Conservation (phyloP, 1,140 invertebrate genomes). For the Sinella curviseta region DNA sequence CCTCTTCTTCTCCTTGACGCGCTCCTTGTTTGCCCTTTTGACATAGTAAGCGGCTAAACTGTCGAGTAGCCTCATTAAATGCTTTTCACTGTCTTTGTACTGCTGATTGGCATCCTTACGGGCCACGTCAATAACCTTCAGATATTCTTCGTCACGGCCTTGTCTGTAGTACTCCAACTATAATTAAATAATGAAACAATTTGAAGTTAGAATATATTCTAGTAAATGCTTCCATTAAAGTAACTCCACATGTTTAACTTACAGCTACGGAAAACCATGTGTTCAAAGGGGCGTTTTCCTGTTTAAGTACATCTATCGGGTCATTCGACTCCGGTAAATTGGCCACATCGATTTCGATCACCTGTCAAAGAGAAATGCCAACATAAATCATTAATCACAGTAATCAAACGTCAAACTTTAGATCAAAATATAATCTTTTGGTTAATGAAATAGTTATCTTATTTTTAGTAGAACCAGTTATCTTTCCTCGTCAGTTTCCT, state of each 20-base stretch:
- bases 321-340: slow-evolving; percentile 93
- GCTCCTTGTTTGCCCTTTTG: slow-evolving; percentile 91
- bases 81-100: slow-evolving; percentile 90
- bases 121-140: slow-evolving; percentile 87
- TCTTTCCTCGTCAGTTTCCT: slow-evolving; percentile 86
- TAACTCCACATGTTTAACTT: slow-evolving; percentile 59
- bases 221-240: not conserved
- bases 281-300: slow-evolving; percentile 87
- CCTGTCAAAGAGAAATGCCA: slow-evolving; percentile 60
- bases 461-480: not conserved
- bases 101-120: slow-evolving; percentile 81
- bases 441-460: no score
- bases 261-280: slow-evolving; percentile 96
- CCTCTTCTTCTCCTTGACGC: slow-evolving; percentile 91
- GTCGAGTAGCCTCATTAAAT: slow-evolving; percentile 94
- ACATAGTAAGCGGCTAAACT: slow-evolving; percentile 98
- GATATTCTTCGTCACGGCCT: slow-evolving; percentile 87
- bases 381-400: slow-evolving; percentile 31
- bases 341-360: slow-evolving; percentile 90
- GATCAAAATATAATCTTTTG: no score
- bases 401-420: slow-evolving; percentile 25
- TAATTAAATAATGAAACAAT: not conserved
- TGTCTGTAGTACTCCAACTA: slow-evolving; percentile 93
- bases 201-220: no score
- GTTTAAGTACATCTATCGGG: slow-evolving; percentile 87